A percentile compares a stretch with the other conserved stretches of the same genome.
Evolutionary conservation across 2,113 vertebrate genomes (phyloP).

Genomic region (Vidua macroura): DNA sequence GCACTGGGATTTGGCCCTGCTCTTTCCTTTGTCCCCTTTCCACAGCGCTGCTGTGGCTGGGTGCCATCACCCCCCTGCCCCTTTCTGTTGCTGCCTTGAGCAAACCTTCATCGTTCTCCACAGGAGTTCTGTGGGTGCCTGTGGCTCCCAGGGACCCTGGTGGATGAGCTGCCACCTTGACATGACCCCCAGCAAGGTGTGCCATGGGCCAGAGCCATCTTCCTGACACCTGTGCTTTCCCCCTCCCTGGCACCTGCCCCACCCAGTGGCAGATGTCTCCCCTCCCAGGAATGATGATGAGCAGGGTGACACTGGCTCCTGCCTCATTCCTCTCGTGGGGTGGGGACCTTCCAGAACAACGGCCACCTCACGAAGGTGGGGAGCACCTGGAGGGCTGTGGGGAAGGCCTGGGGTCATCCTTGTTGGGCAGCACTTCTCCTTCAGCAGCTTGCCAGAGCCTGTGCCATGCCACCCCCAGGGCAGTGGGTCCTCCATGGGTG

Average conservation of each 20-base stretch:
- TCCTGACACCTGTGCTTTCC: background rate
- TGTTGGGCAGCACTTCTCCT: background rate
- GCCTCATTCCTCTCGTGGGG: accelerated
- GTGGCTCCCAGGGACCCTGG: background rate
- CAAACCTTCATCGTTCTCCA: background rate
- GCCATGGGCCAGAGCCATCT: background rate
- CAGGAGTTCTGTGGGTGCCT: background rate
- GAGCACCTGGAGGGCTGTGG: background rate
- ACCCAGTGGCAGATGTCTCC: background rate
- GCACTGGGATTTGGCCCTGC: background rate
- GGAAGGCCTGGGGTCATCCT: accelerated
- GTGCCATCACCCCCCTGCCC: background rate
- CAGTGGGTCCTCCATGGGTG: background rate
- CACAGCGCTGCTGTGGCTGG: background rate
- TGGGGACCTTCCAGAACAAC: background rate
- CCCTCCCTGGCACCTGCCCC: background rate
- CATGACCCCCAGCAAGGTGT: background rate
- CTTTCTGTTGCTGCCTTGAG: background rate
- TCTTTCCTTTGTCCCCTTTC: background rate
- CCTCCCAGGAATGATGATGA: accelerated
- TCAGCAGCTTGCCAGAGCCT: background rate
- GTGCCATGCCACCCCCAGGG: too few species aligned
- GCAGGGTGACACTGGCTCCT: background rate
- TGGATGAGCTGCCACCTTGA: background rate
- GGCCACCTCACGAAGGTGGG: background rate